Conservation (phyloP, 2,888 invertebrate species). For the Alloplasta piceator region DNA sequence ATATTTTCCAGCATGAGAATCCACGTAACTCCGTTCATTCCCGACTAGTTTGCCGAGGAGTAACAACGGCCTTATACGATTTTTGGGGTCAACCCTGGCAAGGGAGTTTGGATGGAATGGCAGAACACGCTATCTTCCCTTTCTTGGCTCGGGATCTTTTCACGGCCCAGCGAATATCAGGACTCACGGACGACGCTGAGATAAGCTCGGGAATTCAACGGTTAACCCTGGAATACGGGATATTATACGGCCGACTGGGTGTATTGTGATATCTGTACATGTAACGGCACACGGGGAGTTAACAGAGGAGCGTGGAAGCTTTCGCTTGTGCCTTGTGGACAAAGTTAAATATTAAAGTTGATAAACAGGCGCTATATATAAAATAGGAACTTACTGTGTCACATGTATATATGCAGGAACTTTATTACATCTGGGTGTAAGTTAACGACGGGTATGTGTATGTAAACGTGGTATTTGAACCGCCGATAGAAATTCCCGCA, state of each 20-base stretch:
- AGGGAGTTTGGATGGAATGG: conserved; percentile 22
- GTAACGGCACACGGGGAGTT: conserved; percentile 32
- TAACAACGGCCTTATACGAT: conserved; percentile 10
- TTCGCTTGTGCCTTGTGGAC: conserved; percentile 46
- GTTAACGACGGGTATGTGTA: conserved; percentile 30
- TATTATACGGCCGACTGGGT: conserved; percentile 42
- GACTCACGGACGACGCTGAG: conserved; percentile 30
- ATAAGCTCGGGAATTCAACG: conserved; percentile 49
- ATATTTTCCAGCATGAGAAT: not conserved
- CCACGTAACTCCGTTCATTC: conserved; percentile 28
- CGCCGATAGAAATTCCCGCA: conserved; percentile 51
- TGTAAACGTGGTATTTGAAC: conserved; percentile 11
- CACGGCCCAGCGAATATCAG: conserved; percentile 58
- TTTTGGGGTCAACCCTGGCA: conserved; percentile 42
- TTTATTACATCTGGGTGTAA: conserved; percentile 23
- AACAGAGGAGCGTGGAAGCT: conserved; percentile 47
- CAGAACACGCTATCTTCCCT: conserved; percentile 51
- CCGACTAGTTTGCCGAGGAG: conserved; percentile 5
- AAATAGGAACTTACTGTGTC: conserved; percentile 50
- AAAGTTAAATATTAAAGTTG: conserved; percentile 55
- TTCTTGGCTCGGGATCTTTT: conserved; percentile 58
- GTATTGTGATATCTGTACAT: conserved; percentile 20
- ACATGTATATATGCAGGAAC: conserved; percentile 13
- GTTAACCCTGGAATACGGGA: conserved; percentile 28
- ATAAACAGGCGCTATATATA: conserved; percentile 37